Evolutionary conservation across 2,888 invertebrate species (phyloP), one percentile per base, ranked within the genome.

Genomic region (Yponomeuta cagnagella): DNA sequence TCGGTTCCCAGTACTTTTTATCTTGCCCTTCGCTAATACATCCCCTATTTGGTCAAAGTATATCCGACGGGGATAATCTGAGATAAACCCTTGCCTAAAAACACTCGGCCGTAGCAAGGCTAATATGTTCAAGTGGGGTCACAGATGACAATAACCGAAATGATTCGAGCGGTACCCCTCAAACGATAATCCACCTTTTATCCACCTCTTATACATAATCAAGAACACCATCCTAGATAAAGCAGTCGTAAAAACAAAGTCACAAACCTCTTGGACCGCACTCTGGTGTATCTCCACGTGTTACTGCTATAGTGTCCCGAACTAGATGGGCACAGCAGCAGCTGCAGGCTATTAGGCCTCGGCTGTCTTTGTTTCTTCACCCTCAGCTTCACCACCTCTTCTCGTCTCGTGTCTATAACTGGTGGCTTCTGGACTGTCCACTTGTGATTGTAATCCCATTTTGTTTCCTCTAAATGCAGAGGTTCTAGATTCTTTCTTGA

Each of bases 271-370:
- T 88, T 89, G 0, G 92, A 91, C 31, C 92, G 81, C 63, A 90
- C 89, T 73, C 90, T 83, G 63, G 91, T 91, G 74, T 92, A 92
- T 72, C 91, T 82, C 91, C 92, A 92, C 10, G 92, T 92, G 71
- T 83, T 87, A 73, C 92, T 92, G 75, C 89, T 90, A 73, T 92
- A 91, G 73, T 91, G 92, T 71, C 92, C 91, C 10, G 90, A 90
- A 70, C 83, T 86, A 0, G 90, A 90, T 1, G 90, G 90, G 74
- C 93, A 93, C 15, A 92, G 77, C 68, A 93, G 73, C 76, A 92
- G 75, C 80, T 92, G 92, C 64, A 93, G 77, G 73, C 92, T 92
- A 73, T 91, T 91, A 9, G 93, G 93, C 67, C 92, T 77, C 23
- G 90, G 88, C 76, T 90, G 88, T 67, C 89, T 83, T 48, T 87